These are phyloP conservation scores for Antedon mediterranea DNA, from an alignment of 53 echinoderm and acorn worm species.

Conservation along the genomic window DNA sequence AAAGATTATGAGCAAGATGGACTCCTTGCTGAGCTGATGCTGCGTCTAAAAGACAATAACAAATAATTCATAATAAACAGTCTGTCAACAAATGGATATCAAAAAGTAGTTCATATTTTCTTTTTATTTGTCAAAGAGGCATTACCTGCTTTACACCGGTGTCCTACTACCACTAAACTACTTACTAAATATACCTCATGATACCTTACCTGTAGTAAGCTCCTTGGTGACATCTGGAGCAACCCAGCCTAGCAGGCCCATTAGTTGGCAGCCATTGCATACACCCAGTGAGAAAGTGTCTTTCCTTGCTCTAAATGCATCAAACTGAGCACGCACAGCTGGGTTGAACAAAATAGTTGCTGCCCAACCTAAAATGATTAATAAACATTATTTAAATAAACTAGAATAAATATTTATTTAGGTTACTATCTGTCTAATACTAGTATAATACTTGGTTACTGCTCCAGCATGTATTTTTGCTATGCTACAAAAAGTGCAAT, in stretches of 20 bases:
- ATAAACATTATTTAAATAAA: not conserved
- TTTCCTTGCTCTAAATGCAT: slow-evolving; percentile 57
- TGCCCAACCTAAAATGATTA: slow-evolving; percentile 63
- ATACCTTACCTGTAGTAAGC: too few species aligned
- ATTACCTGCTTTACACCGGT: too few species aligned
- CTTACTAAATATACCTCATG: too few species aligned
- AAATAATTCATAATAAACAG: not conserved
- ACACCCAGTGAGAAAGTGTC: slow-evolving; percentile 92
- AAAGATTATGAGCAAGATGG: slow-evolving; percentile 60
- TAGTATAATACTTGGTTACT: too few species aligned
- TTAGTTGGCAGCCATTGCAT: slow-evolving; percentile 96
- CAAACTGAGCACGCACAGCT: slow-evolving; percentile 77
- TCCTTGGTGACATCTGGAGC: slow-evolving; percentile 33
- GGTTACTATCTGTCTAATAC: too few species aligned
- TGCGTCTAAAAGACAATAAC: slow-evolving; percentile 2
- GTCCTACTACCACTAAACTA: too few species aligned
- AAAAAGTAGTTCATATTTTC: too few species aligned
- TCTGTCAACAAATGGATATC: too few species aligned
- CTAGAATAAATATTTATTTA: too few species aligned
- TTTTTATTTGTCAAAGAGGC: too few species aligned
- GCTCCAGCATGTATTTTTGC: too few species aligned
- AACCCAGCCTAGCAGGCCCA: slow-evolving; percentile 95
- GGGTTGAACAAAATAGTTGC: slow-evolving; percentile 81
- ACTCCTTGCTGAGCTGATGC: slow-evolving; percentile 55
- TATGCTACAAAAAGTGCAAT: too few species aligned